These are phyloP conservation scores for Acanthisitta chloris DNA, from an alignment of 2,113 vertebrate genomes.

Conservation along the genomic window DNA sequence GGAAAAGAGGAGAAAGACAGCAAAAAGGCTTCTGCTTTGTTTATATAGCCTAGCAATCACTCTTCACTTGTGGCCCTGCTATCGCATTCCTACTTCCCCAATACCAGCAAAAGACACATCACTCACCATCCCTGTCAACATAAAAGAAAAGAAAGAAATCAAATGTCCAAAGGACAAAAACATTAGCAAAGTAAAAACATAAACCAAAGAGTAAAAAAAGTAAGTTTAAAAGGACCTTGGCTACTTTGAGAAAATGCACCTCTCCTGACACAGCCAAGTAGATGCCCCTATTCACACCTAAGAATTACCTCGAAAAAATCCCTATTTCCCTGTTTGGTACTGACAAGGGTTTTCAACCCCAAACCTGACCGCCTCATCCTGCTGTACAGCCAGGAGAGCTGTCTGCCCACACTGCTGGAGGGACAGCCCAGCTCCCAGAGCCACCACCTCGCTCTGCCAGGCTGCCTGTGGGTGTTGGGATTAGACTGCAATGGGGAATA, in stretches of 20 bases:
- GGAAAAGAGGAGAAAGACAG: background rate
- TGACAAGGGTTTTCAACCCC: background rate
- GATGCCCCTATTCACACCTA: background rate
- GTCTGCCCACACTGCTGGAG: background rate
- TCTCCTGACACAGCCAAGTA: background rate
- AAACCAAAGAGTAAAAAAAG: background rate
- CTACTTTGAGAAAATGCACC: background rate
- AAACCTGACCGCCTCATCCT: background rate
- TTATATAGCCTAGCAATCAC: background rate
- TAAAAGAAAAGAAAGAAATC: background rate
- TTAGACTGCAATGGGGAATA: background rate
- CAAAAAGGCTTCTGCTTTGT: background rate
- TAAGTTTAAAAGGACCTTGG: background rate
- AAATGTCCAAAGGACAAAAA: background rate
- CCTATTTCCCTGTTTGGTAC: background rate
- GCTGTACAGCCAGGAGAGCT: background rate
- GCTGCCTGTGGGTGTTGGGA: background rate
- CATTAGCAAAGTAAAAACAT: background rate
- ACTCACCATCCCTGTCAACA: background rate
- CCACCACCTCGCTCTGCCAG: background rate
- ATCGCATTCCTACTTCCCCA: background rate
- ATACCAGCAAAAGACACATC: background rate
- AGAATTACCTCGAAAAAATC: background rate
- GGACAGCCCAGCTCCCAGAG: background rate
- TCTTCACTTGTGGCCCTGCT: background rate